A percentile compares a stretch with the other conserved stretches of the same genome.
phyloP scores from a whole-genome alignment of 2,888 invertebrate genomes.

The Cremastobaeus sp. region DNA sequence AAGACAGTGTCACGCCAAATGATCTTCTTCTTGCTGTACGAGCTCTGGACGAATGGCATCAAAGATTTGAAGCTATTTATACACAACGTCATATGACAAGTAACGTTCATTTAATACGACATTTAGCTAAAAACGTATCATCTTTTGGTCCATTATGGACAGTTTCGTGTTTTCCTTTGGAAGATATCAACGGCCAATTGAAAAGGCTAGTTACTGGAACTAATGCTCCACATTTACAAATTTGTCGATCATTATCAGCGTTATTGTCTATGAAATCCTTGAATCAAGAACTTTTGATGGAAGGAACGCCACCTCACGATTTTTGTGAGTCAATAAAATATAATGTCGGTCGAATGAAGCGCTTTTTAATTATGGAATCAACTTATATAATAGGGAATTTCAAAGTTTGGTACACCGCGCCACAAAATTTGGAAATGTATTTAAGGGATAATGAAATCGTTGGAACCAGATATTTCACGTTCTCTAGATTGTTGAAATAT shows the following conservation, averaged over 20 bases:
- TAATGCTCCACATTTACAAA: conserved; percentile 29
- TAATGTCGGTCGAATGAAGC: conserved; percentile 24
- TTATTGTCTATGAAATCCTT: conserved; percentile 26
- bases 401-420: background rate
- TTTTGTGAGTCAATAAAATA: conserved; percentile 9
- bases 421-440: too few species aligned
- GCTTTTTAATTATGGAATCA: background rate
- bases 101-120: background rate
- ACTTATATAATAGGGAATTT: conserved; percentile 16
- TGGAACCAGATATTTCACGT: background rate
- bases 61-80: conserved; percentile 54
- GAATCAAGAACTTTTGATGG: conserved; percentile 12
- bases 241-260: conserved; percentile 20
- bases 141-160: background rate
- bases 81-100: conserved; percentile 1
- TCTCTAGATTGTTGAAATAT: background rate
- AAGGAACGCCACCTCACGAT: conserved; percentile 1
- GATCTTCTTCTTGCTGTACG: conserved; percentile 33
- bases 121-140: background rate
- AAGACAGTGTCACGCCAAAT: conserved; percentile 44
- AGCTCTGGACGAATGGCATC: conserved; percentile 45
- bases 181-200: background rate
- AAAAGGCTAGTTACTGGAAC: background rate
- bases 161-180: background rate
- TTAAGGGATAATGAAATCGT: background rate